Conservation (phyloP, 2,888 invertebrate genomes). For the Lucinisca nassula region DNA sequence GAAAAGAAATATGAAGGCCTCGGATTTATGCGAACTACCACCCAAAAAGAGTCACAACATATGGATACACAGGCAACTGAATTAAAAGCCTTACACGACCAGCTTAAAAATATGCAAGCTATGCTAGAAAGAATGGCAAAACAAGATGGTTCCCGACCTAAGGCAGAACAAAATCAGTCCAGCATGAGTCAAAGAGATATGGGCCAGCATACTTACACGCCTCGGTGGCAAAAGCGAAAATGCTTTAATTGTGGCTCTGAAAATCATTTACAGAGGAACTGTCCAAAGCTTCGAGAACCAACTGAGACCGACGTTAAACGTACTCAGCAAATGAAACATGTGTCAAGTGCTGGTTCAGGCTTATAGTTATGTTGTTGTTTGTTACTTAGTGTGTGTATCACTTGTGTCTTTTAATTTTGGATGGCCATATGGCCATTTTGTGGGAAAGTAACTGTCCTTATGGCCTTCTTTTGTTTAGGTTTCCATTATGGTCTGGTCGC, state of each 20-base stretch:
- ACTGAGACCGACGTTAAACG: background rate
- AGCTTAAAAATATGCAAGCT: background rate
- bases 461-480: too few species aligned
- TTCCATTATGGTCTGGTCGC: too few species aligned
- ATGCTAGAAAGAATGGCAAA: background rate
- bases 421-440: too few species aligned
- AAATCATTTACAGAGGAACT: background rate
- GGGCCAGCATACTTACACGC: background rate
- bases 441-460: too few species aligned
- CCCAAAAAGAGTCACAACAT: background rate
- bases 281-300: too few species aligned
- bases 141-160: background rate
- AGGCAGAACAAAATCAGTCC: background rate
- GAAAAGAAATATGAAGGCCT: too few species aligned
- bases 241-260: background rate
- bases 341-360: background rate
- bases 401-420: too few species aligned
- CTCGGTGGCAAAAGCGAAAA: background rate
- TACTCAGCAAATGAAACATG: background rate
- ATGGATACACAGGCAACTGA: background rate
- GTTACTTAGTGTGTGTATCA: too few species aligned
- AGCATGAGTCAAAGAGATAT: background rate
- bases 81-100: background rate
- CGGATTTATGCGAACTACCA: too few species aligned
- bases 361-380: too few species aligned